These are phyloP conservation scores for Coptotermes formosanus DNA, from an alignment of 1,140 invertebrate genomes.

Conservation along the genomic window DNA sequence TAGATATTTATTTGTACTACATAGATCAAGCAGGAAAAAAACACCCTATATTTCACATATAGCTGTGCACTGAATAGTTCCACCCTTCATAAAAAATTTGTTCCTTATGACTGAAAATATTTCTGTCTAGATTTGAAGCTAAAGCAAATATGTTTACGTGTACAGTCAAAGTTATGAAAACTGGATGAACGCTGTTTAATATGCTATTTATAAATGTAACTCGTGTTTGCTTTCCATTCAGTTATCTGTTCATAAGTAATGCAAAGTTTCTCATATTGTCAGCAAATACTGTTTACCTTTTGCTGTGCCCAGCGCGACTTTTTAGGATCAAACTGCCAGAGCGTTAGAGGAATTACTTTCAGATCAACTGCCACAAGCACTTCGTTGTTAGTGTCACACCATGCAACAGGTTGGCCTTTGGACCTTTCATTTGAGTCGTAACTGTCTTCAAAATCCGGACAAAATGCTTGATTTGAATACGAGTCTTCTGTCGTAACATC, in stretches of 20 bases:
- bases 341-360: background rate
- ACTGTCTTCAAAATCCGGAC: slow-evolving; percentile 24
- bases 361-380: slow-evolving; percentile 25
- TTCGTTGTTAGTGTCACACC: slow-evolving; percentile 27
- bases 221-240: too few relatives aligned
- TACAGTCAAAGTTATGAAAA: too few relatives aligned
- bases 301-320: slow-evolving; percentile 24
- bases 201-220: too few relatives aligned
- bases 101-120: too few relatives aligned
- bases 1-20: too few relatives aligned
- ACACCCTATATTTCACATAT: too few relatives aligned
- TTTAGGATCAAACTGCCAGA: slow-evolving; percentile 29
- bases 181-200: too few relatives aligned
- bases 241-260: background rate
- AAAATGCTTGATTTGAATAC: slow-evolving; percentile 11
- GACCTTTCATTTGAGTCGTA: background rate
- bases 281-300: background rate
- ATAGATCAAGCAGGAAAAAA: too few relatives aligned
- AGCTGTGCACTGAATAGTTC: too few relatives aligned
- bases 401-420: slow-evolving; percentile 26
- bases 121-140: too few relatives aligned
- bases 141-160: too few relatives aligned
- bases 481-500: background rate
- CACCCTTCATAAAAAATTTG: too few relatives aligned
- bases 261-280: background rate